Base-by-base conservation (phyloP, 1,140 invertebrate species). In the Drosophila elegans region DNA sequence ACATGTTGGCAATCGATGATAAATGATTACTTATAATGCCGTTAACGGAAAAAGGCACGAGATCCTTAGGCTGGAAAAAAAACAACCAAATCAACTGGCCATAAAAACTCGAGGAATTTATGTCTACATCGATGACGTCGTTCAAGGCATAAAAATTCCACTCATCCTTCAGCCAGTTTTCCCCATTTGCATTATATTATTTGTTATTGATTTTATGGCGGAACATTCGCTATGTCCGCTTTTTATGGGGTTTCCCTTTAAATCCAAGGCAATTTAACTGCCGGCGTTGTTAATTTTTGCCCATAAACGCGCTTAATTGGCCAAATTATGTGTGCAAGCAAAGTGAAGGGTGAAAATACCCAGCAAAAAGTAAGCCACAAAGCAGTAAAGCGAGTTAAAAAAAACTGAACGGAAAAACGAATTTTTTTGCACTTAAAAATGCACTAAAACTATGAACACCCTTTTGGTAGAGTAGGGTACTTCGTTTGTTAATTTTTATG, bases 1-100 rank as follows among this genome's bases (percentile, higher is more conserved):
- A 78, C 85, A 86, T 86, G 82, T 74, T 77, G 49, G 64, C 72
- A 76, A 85, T 80, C 80, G 77, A 85, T 85, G 78, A 85, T 85
- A 88, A 85, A 88, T 82, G 82, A 85, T 78, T 80, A 82, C 74
- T 60, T 62, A 78, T 69, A 57, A 71, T 74, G 75, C 62, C 59
- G 55, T 84, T 71, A 79, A 82, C 67, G 68, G 57, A 81, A 68
- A 74, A 74, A 61, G 38, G 45, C 36, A n/a, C 48, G 32, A 34
- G 49, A 71, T 67, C 48, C 61, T 53, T 13, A 10, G 44, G 52
- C 64, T 68, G 45, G 41, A 36, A 16, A 57, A 57, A 78, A 60
- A 68, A 44, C 46, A 73, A 69, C 21, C 69, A 57, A 79, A 75
- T 84, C 80, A 74, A 66, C 80, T 82, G 80, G 72, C 76, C 77